phyloP scores from a whole-genome alignment of 2,113 vertebrate species.

The Malurus elegans region DNA sequence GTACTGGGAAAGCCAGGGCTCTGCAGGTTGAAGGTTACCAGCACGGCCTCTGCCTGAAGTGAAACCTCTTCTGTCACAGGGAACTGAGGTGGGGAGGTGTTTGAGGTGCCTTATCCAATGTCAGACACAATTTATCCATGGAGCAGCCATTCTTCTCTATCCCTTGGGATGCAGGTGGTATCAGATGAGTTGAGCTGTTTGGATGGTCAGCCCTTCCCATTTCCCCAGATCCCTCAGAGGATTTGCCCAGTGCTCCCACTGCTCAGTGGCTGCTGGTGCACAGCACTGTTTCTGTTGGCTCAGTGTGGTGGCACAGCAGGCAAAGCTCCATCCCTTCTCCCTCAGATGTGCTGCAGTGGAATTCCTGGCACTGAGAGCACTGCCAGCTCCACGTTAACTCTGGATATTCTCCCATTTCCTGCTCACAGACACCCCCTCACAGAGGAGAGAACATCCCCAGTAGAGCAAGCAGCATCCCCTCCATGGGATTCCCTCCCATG shows the following conservation, averaged over 20 bases:
- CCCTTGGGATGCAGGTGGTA: neutral
- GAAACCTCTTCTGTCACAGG: neutral
- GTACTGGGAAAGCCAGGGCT: neutral
- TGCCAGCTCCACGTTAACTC: accelerated
- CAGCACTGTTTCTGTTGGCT: too few relatives aligned
- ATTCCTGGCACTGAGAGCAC: neutral
- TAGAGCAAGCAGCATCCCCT: neutral
- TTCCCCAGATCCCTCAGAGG: neutral
- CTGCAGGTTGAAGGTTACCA: accelerated
- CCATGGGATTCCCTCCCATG: neutral
- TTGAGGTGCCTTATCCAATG: neutral
- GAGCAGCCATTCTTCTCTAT: neutral
- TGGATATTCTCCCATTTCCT: neutral
- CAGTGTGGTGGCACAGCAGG: accelerated
- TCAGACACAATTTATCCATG: neutral
- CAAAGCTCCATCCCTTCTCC: neutral
- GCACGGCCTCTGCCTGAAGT: neutral
- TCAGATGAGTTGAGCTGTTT: neutral
- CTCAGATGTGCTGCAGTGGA: neutral
- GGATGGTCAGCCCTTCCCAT: neutral
- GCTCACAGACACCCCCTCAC: accelerated
- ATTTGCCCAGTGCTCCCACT: accelerated
- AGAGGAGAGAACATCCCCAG: accelerated
- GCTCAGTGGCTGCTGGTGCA: neutral
- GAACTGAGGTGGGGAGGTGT: neutral